Evolutionary conservation across 2,797 vertebrate genomes (phyloP), one percentile per base, ranked within the genome.

Genomic region (Cetoscarus ocellatus): DNA sequence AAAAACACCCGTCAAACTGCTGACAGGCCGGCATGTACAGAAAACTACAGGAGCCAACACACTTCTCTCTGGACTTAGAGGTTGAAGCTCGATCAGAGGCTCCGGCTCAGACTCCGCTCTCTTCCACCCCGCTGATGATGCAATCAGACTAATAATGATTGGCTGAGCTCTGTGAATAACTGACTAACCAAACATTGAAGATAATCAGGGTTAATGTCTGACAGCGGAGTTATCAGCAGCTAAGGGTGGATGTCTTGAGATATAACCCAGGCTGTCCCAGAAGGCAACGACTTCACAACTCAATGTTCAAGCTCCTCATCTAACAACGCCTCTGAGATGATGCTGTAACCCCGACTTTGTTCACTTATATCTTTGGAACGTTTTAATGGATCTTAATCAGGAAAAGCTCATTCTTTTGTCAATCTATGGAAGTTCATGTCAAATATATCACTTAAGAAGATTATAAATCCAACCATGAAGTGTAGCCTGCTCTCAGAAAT

Each of bases 121-220:
- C 42, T 14, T 6, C 17, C 6, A 12, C 42, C 38, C 42, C 12
- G 3, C 2, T 50, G 14, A 35, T 79, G 77, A 40, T 34, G 50
- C 68, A 79, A 15, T 1, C 6, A 38, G 9, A 7, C 19, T 5
- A 44, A 0, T 18, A 66, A 39, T 51, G 49, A 73, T 50, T 61
- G 51, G 8, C 40, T 42, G 39, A 60, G 38, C 43, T 48, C 10
- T 44, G 78, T 84, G 70, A 86, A 35, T 88, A 51, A 87, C 78
- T 89, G 64, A 81, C 85, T 61, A 18, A 49, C 7, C 9, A 67
- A 7, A 11, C 51, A n/a, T n/a, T 14, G 5, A 12, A 38, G 10
- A 7, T 4, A 7, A 39, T 52, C 61, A 50, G 35, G 57, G 57
- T 62, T 36, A 44, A 59, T 3, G 15, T 18, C 3, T 11, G 8